Conservation (phyloP, 1,140 invertebrate species). For the Anthonomus grandis region DNA sequence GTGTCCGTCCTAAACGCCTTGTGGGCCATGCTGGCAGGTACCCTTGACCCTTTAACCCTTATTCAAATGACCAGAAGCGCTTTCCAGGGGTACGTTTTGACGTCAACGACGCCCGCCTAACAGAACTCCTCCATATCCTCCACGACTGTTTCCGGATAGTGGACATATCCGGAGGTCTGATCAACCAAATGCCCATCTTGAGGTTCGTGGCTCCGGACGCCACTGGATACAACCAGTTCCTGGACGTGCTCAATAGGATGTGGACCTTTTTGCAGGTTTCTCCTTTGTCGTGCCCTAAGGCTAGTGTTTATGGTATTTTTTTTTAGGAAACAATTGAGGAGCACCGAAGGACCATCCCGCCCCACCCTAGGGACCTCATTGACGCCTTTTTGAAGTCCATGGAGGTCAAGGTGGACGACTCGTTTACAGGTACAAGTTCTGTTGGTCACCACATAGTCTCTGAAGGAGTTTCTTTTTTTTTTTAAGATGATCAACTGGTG, state of each 20-base stretch:
- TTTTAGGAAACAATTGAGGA: conserved; percentile 41
- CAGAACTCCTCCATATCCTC: conserved; percentile 61
- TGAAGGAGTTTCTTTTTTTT: no score
- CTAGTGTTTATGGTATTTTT: background rate
- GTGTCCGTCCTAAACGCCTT: conserved; percentile 69
- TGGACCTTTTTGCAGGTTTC: conserved; percentile 32
- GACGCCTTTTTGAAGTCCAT: conserved; percentile 39
- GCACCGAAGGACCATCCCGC: conserved; percentile 28
- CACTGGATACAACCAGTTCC: conserved; percentile 60
- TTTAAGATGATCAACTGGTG: conserved; percentile 56
- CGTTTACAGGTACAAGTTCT: conserved; percentile 56
- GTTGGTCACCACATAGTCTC: conserved; percentile 54
- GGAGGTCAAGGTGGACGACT: conserved; percentile 27
- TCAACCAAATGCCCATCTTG: conserved; percentile 68
- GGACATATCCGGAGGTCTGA: conserved; percentile 65
- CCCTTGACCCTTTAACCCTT: background rate
- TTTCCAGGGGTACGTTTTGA: conserved; percentile 52
- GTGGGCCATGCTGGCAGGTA: conserved; percentile 70
- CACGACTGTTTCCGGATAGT: conserved; percentile 61
- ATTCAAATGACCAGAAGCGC: background rate
- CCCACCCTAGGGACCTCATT: conserved; percentile 35
- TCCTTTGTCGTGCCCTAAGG: no score
- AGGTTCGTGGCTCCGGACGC: conserved; percentile 63
- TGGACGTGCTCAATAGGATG: conserved; percentile 52
- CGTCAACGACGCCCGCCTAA: conserved; percentile 54